Evolutionary conservation across 2,113 vertebrate genomes (phyloP), one percentile per base, ranked within the genome.

Genomic region (Rhea americana): DNA sequence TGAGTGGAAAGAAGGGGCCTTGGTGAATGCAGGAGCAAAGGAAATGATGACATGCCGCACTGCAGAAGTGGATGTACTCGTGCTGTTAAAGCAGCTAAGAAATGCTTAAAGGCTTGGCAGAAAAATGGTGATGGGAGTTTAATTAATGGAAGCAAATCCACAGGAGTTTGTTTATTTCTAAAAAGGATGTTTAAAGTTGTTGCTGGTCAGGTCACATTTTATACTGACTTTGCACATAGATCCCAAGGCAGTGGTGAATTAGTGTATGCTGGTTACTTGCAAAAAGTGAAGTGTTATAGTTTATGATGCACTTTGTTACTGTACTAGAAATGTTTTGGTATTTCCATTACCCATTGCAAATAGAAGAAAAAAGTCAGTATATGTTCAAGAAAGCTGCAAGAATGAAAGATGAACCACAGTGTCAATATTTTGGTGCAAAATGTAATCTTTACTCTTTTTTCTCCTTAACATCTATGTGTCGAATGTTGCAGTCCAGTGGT

Each of bases 1-100:
- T 0, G 1, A 47, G 21, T 18, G 15, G 37, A 47, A 78, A 68
- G 66, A 55, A 0, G 4, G 25, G 71, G 5, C 12, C 26, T 48
- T 67, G 35, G 50, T 71, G 66, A 71, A 47, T 21, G 45, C 7
- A 66, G 12, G 56, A 62, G 18, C 56, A 71, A 87, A 74, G n/a
- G 28, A 78, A 84, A 85, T 21, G n/a, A 18, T 56, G 35, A n/a
- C 17, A 9, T 32, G 30, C 51, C 58, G 32, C 35, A 61, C 11
- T 14, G 41, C 37, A 91, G 30, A 47, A 63, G 18, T 37, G 13
- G 18, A 25, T 25, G 50, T 50, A 58, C 5, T 20, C 30, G 9
- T 62, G 56, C 28, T 66, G 45, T 67, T 45, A 67, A 78, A 50
- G 47, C 13, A 84, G 41, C 30, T 63, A n/a, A 81, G 58, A 89